These are phyloP conservation scores for Rhinolophus ferrumequinum DNA, from an alignment of 2,113 vertebrate genomes.

Conservation along the genomic window DNA sequence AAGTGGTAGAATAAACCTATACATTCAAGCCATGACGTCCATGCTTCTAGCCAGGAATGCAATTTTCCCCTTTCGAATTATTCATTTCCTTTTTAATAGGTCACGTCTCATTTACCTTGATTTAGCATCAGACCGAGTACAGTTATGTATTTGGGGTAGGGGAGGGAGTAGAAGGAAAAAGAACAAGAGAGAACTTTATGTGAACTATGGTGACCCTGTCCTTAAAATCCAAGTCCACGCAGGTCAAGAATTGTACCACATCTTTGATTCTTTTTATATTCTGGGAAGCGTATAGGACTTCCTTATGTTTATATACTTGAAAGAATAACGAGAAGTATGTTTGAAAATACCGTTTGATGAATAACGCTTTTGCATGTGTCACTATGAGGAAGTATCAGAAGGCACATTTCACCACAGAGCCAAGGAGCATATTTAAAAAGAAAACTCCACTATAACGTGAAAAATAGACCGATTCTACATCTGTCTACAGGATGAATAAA, in stretches of 20 bases:
- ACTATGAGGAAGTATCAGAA: conserved; percentile 49
- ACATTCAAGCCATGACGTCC: conserved; percentile 11
- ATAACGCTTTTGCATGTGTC: conserved; percentile 39
- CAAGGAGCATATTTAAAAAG: conserved; percentile 69
- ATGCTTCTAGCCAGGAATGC: conserved; percentile 60
- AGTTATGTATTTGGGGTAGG: conserved; percentile 49
- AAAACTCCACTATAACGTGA: conserved; percentile 62
- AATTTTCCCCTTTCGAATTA: conserved; percentile 68
- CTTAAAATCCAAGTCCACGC: background rate
- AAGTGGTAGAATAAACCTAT: conserved; percentile 45
- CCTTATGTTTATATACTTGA: conserved; percentile 35
- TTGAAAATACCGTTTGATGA: conserved; percentile 65
- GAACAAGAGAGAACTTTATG: conserved; percentile 48
- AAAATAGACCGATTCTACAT: conserved; percentile 58
- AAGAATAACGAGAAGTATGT: conserved; percentile 56
- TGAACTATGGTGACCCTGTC: background rate
- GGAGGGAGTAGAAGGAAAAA: background rate
- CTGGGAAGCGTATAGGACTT: conserved; percentile 28
- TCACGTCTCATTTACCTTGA: conserved; percentile 81
- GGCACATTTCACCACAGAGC: conserved; percentile 55
- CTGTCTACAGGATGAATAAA: conserved; percentile 72
- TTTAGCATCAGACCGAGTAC: conserved; percentile 70
- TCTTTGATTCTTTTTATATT: conserved; percentile 28
- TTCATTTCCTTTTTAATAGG: conserved; percentile 82
- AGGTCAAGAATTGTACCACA: background rate